These are phyloP conservation scores for Leptopilina myrica DNA, from an alignment of 2,888 invertebrate species.

Conservation along the genomic window DNA sequence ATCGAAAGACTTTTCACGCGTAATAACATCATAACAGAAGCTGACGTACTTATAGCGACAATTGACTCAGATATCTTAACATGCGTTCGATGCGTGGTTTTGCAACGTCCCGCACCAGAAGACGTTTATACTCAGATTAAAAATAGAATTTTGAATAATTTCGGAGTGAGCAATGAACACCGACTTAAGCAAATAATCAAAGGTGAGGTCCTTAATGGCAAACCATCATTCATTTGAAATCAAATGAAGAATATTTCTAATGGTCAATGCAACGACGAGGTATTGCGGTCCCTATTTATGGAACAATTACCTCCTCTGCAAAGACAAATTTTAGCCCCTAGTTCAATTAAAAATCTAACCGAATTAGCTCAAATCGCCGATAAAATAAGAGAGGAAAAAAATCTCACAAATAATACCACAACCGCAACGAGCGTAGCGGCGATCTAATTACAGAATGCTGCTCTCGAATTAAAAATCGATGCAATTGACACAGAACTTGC, in stretches of 20 bases:
- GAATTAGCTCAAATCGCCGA: not conserved
- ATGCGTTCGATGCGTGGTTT: constrained; percentile 9
- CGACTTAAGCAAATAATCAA: not conserved
- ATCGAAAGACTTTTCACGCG: constrained; percentile 40
- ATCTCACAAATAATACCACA: not conserved
- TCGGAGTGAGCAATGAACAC: not conserved
- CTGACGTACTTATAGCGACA: constrained; percentile 11
- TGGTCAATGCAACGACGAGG: not conserved
- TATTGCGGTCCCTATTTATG: not conserved
- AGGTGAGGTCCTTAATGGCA: not conserved
- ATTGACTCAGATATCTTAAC: constrained; percentile 37
- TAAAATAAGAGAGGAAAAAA: not conserved
- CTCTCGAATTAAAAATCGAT: not conserved
- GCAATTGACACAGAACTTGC: not conserved
- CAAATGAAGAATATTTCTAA: not conserved
- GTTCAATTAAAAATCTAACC: not conserved
- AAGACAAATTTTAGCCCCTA: not conserved
- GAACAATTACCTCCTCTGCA: not conserved
- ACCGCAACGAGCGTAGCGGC: not conserved
- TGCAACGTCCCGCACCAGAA: not conserved
- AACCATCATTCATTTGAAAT: not conserved
- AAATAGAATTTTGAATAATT: not conserved
- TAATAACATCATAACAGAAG: constrained; percentile 25
- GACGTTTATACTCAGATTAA: not conserved
- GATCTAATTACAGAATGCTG: not conserved